Evolutionary conservation across 2,888 invertebrate genomes (phyloP).

Genomic region (Stramonita haemastoma): DNA sequence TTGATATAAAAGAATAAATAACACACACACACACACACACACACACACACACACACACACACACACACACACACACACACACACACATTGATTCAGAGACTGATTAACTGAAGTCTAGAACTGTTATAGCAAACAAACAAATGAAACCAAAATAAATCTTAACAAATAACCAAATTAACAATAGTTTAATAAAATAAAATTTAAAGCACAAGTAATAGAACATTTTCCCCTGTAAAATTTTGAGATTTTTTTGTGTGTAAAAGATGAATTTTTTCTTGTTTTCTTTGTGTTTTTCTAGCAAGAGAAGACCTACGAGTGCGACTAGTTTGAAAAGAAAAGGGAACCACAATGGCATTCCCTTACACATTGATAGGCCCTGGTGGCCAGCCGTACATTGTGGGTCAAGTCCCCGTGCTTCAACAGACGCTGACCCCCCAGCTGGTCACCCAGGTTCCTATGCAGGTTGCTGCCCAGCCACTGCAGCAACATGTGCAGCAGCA

Average conservation of each 20-base stretch:
- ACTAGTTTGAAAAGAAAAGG: background rate
- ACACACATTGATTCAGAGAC: no score
- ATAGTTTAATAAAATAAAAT: no score
- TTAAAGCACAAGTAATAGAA: no score
- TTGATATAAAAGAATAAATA: no score
- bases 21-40: no score
- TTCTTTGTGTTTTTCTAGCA: background rate
- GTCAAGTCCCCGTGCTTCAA: conserved; percentile 71
- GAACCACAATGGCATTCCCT: conserved; percentile 66
- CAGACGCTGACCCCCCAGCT: conserved; percentile 58
- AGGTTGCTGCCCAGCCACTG: conserved; percentile 50
- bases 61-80: no score
- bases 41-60: no score
- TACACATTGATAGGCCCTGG: conserved; percentile 74
- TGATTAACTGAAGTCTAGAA: no score
- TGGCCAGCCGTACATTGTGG: conserved; percentile 74
- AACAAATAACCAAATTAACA: no score
- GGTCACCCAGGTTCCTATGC: conserved; percentile 57
- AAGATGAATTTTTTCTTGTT: background rate
- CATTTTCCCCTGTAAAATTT: background rate
- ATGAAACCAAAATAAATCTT: no score
- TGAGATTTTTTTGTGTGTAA: background rate
- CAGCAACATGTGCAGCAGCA: conserved; percentile 57
- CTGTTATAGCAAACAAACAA: no score
- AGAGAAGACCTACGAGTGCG: background rate